Percentiles rank a stretch among this genome's conserved stretches.
Conservation (phyloP, 1,140 invertebrate genomes). For the Metaphire vulgaris region DNA sequence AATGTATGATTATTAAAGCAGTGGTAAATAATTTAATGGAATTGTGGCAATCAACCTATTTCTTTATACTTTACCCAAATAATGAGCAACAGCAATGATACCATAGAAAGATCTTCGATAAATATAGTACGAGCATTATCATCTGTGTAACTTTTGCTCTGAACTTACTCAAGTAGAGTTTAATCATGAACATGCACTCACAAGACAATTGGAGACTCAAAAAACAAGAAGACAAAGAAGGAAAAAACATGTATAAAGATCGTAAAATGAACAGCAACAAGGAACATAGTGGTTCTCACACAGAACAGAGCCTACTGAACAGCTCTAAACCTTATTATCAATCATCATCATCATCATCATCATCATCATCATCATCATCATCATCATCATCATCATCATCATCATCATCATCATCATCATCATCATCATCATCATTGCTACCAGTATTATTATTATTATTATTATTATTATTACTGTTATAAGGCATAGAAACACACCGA, state of each 20-base stretch:
- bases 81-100: background rate
- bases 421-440: background rate
- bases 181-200: background rate
- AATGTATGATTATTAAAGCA: too few species aligned
- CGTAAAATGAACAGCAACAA: background rate
- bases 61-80: background rate
- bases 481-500: too few species aligned
- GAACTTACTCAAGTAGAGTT: conserved; percentile 1
- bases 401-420: background rate
- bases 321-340: conserved; percentile 68
- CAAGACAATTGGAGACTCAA: background rate
- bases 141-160: conserved; percentile 2
- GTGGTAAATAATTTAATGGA: background rate
- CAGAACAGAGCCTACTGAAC: background rate
- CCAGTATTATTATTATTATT: background rate
- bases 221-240: too few species aligned
- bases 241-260: background rate
- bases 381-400: background rate
- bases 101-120: background rate
- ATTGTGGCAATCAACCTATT: too few species aligned
- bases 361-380: background rate
- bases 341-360: conserved; percentile 7
- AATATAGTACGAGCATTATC: background rate
- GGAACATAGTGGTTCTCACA: background rate
- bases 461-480: background rate